These are phyloP conservation scores for Rhopalosiphum nymphaeae DNA, from an alignment of 2,888 invertebrate genomes.

Conservation along the genomic window DNA sequence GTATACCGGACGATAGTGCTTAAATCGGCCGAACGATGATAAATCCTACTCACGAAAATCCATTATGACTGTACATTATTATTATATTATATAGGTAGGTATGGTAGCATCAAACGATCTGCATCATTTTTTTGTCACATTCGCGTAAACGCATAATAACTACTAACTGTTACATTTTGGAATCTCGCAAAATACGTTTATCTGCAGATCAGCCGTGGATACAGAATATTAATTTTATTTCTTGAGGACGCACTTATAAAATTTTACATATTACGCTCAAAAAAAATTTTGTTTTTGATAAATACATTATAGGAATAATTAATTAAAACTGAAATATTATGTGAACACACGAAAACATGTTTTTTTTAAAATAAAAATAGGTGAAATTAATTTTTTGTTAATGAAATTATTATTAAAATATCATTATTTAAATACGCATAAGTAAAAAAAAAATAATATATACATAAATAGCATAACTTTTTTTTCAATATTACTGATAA, in stretches of 20 bases:
- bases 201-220: background rate
- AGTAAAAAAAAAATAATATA: too few relatives aligned
- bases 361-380: too few relatives aligned
- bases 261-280: too few relatives aligned
- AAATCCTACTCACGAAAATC: background rate
- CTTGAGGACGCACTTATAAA: background rate
- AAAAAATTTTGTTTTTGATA: too few relatives aligned
- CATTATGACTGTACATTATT: background rate
- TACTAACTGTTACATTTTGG: background rate
- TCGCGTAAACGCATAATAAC: background rate
- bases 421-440: too few relatives aligned
- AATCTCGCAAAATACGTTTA: background rate
- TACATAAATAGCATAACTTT: too few relatives aligned
- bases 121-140: background rate
- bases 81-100: background rate
- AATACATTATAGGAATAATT: too few relatives aligned
- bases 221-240: background rate
- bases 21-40: background rate
- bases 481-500: too few relatives aligned
- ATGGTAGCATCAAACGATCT: background rate
- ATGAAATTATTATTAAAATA: too few relatives aligned
- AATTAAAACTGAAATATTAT: too few relatives aligned
- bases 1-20: background rate
- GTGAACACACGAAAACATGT: too few relatives aligned
- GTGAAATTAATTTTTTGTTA: too few relatives aligned